Base-by-base conservation (phyloP, 2,113 vertebrate genomes). In the Callorhinus ursinus region DNA sequence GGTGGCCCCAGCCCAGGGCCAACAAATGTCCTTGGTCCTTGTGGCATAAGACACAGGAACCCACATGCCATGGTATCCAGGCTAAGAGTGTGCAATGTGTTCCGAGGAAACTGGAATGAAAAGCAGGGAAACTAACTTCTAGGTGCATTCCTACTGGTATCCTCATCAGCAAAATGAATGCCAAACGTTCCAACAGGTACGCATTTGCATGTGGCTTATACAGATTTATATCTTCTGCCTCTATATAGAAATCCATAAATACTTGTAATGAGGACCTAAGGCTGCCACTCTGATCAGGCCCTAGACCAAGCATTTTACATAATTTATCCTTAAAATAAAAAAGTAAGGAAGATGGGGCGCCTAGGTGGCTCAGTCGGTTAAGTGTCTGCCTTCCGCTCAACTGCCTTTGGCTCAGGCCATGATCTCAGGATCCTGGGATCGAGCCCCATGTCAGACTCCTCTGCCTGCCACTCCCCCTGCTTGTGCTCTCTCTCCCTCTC, bases 1-100 rank as follows among this genome's bases (percentile, higher is more conserved):
- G 31, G 12, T 9, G 3, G 22, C 16, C 19, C 24, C 12, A 8
- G 6, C 1, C 15, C 0, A 0, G 26, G 33, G 63, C 22, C 28
- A 9, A 13, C 51, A 15, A 21, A 13, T 1, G 18, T 77, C 39
- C 10, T 19, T 9, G 61, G 15, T 42, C 4, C 49, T 42, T 53
- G 8, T 7, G n/a, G 15, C 12, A 31, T 22, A 21, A 74, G 59
- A 16, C 3, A 18, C 4, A 31, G 19, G 24, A 10, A 5, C 2
- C 3, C 12, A 18, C 7, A 5, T 1, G 8, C 2, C 49, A n/a
- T 10, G 1, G 0, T 33, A 31, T 71, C 63, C 21, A 51, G 31
- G 31, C 6, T 8, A 19, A 77, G 33, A 55, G 9, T 18, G 26
- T 0, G 0, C 4, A 3, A 9, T 31, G 7, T 28, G 5, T 72